A percentile compares a stretch with the other conserved stretches of the same genome.
Conservation (phyloP, 1,140 invertebrate species). For the Scaptomyza montana region DNA sequence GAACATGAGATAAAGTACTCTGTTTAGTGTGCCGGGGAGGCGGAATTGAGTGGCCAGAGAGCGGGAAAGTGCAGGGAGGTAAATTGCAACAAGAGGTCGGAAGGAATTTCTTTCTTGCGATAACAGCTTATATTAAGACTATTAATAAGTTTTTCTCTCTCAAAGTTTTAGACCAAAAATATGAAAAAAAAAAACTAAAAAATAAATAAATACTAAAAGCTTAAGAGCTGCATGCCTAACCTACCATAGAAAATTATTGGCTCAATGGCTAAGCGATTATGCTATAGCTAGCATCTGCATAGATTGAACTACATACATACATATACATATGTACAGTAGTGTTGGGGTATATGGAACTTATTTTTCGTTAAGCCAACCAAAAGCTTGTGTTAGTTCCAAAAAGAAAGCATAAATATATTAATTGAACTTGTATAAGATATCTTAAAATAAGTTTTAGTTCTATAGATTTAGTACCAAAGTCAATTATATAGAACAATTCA, state of each 20-base stretch:
- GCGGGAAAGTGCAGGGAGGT: not conserved
- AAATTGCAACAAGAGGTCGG: constrained; percentile 1
- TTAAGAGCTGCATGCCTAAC: not conserved
- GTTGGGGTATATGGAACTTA: too few relatives aligned
- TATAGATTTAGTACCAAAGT: too few relatives aligned
- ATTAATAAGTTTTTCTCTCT: constrained; percentile 19
- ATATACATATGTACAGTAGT: too few relatives aligned
- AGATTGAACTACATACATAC: not conserved
- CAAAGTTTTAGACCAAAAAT: constrained; percentile 3
- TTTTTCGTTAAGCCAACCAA: too few relatives aligned
- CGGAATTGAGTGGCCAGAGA: not conserved
- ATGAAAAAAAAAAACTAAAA: not conserved
- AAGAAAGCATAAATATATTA: too few relatives aligned
- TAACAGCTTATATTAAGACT: constrained; percentile 34
- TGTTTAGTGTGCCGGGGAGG: too few relatives aligned
- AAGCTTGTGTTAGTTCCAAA: too few relatives aligned
- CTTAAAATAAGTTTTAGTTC: too few relatives aligned
- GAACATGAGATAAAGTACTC: not conserved
- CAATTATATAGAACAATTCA: too few relatives aligned
- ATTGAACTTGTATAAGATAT: too few relatives aligned
- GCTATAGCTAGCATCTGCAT: not conserved
- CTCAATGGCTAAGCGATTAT: constrained; percentile 6
- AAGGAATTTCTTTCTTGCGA: constrained; percentile 4
- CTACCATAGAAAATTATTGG: not conserved
- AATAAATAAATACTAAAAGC: not conserved